Evolutionary conservation across 1,140 invertebrate species (phyloP).

Genomic region (Euwallacea similis): DNA sequence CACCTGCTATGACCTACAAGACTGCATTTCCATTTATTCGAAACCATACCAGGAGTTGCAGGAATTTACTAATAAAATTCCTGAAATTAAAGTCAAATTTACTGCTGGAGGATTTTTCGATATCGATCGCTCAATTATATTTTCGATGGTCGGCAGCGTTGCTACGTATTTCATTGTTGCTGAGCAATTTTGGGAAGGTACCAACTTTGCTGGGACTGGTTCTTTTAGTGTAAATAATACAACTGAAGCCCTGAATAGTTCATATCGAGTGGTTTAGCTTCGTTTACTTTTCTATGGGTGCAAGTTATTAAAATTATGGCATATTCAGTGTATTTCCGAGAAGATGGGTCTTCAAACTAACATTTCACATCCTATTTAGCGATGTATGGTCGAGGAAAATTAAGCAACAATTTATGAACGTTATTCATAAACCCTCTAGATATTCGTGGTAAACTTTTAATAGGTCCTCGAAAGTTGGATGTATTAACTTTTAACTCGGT

Average conservation of each 20-base stretch:
- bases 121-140: slow-evolving; percentile 9
- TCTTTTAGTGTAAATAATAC: no score
- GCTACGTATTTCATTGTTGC: slow-evolving; percentile 16
- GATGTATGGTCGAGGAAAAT: background rate
- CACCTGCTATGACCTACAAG: slow-evolving; percentile 9
- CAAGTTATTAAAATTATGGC: no score
- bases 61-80: slow-evolving; percentile 2
- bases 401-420: slow-evolving; percentile 3
- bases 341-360: background rate
- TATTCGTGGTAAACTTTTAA: slow-evolving; percentile 2
- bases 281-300: no score
- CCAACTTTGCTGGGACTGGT: no score
- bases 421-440: background rate
- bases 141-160: slow-evolving; percentile 11
- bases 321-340: background rate
- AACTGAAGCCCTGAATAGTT: no score
- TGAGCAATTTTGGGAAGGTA: slow-evolving; percentile 11
- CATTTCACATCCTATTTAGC: background rate
- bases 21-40: slow-evolving; percentile 17
- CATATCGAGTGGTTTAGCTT: no score
- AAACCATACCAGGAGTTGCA: slow-evolving; percentile 14
- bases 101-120: slow-evolving; percentile 15
- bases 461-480: background rate
- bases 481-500: background rate
- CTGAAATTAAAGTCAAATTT: slow-evolving; percentile 11